Conservation (phyloP, 2,888 invertebrate species). For the Imbricaverruca yamaguchii region DNA sequence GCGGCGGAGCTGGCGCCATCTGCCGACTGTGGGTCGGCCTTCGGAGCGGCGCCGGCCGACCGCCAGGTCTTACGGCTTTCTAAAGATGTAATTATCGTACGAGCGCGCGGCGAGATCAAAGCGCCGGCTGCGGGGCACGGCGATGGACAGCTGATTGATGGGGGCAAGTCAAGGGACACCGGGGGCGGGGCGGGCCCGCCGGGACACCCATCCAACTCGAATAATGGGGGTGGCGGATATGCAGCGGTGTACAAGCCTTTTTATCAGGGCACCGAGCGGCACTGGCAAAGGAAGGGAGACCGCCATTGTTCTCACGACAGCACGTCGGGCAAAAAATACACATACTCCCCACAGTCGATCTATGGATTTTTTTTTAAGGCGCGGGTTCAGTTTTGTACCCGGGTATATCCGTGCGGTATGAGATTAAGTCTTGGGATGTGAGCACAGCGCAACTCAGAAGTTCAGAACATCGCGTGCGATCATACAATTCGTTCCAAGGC, state of each 20-base stretch:
- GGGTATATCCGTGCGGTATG: too few species aligned
- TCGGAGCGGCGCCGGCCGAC: neutral
- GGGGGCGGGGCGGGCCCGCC: neutral
- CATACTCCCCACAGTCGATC: neutral
- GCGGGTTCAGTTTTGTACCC: neutral
- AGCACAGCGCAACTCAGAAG: too few species aligned
- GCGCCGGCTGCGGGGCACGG: conserved; percentile 5
- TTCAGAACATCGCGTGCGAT: too few species aligned
- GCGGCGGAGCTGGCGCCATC: conserved; percentile 2
- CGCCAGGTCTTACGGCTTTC: conserved; percentile 19
- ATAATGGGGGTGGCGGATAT: neutral
- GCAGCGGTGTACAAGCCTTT: conserved; percentile 19
- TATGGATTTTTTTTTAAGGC: neutral
- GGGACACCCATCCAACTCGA: neutral
- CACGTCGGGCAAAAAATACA: neutral
- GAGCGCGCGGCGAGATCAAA: conserved; percentile 15
- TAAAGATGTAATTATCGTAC: conserved; percentile 20
- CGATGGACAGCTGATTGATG: conserved; percentile 20
- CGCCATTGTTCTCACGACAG: conserved; percentile 8
- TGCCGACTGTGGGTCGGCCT: neutral
- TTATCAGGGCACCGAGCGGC: neutral
- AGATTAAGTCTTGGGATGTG: too few species aligned
- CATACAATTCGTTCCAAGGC: too few species aligned
- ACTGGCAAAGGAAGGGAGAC: neutral
- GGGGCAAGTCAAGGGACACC: conserved; percentile 12